phyloP scores from a whole-genome alignment of 2,888 invertebrate genomes.

The Stegana nigrithorax region DNA sequence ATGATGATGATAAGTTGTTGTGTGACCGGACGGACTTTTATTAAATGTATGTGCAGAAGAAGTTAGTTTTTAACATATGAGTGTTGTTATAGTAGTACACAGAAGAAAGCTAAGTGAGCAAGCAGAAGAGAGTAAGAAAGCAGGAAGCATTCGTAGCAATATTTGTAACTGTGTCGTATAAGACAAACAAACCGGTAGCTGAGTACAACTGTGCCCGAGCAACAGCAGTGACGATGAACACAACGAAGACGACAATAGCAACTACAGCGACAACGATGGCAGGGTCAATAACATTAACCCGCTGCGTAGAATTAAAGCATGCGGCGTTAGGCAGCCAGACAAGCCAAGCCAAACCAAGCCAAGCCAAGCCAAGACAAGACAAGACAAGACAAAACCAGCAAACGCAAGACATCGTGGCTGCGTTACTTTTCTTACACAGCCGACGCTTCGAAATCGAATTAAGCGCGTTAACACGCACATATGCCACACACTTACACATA shows the following conservation, averaged over 20 bases:
- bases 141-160: too few relatives aligned
- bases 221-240: too few relatives aligned
- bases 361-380: too few relatives aligned
- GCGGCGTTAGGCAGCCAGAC: neutral
- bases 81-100: neutral
- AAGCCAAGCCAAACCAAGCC: neutral
- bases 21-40: neutral
- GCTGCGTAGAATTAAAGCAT: too few relatives aligned
- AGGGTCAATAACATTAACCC: constrained; percentile 34
- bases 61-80: constrained; percentile 1
- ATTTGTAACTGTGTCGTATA: constrained; percentile 6
- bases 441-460: constrained; percentile 13
- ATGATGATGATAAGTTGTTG: constrained; percentile 1
- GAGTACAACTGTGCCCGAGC: too few relatives aligned
- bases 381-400: neutral
- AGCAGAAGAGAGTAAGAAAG: too few relatives aligned
- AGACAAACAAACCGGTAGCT: too few relatives aligned
- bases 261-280: constrained; percentile 10
- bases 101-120: neutral
- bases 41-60: too few relatives aligned
- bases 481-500: neutral
- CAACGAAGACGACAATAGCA: constrained; percentile 14
- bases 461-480: constrained; percentile 15
- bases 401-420: neutral
- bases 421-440: neutral